Percentiles rank a stretch among this genome's conserved stretches.
phyloP scores from a whole-genome alignment of 2,113 vertebrate species.

The Maccullochella peelii region DNA sequence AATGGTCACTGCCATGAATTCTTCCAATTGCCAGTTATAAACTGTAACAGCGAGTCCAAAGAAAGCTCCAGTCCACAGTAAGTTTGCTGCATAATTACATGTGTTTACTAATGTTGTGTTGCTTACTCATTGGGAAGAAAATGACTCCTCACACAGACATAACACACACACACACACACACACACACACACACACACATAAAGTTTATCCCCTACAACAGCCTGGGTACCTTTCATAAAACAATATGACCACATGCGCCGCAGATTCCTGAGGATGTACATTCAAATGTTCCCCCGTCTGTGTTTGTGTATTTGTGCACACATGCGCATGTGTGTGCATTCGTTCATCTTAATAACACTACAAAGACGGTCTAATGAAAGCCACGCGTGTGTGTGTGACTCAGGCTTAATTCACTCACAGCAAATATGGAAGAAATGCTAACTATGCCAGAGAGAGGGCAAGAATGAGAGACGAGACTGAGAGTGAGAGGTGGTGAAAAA shows the following conservation, averaged over 20 bases:
- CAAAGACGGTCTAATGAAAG: slow-evolving; percentile 68
- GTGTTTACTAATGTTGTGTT: slow-evolving; percentile 16
- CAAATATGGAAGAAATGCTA: slow-evolving; percentile 77
- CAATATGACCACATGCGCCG: slow-evolving; percentile 58
- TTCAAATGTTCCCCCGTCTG: slow-evolving; percentile 49
- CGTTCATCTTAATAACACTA: slow-evolving; percentile 65
- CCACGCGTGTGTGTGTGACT: slow-evolving; percentile 74
- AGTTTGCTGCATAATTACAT: not conserved
- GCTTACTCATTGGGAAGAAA: slow-evolving; percentile 30
- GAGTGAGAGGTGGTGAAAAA: not conserved
- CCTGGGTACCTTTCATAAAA: slow-evolving; percentile 68
- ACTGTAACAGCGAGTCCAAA: not conserved
- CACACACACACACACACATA: not conserved
- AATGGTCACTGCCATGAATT: not conserved
- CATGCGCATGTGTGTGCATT: slow-evolving; percentile 37
- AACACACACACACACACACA: slow-evolving; percentile 52
- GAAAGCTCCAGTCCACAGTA: slow-evolving; percentile 9
- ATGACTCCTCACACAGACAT: slow-evolving; percentile 24
- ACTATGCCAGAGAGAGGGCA: slow-evolving; percentile 61
- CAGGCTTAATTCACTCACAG: slow-evolving; percentile 56
- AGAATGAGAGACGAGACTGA: slow-evolving; percentile 16
- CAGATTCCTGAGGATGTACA: slow-evolving; percentile 53
- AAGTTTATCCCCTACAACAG: slow-evolving; percentile 37
- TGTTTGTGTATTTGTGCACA: slow-evolving; percentile 41
- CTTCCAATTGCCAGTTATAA: not conserved